Base-by-base conservation (phyloP, 2,888 invertebrate genomes). In the Halictus quadricinctus region DNA sequence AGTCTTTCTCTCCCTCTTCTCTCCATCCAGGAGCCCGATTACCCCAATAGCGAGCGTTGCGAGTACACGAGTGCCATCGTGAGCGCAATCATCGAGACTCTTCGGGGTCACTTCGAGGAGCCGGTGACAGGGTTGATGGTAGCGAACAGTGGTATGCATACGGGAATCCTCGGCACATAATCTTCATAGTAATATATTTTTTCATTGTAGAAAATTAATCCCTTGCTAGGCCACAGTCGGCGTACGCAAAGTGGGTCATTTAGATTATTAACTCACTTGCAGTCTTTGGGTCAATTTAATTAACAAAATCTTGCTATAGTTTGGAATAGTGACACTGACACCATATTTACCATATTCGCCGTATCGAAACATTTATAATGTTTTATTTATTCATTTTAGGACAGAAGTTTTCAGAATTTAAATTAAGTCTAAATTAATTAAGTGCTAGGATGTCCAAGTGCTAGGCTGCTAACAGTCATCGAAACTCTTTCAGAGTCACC, bases 51-150 rank as follows among this genome's bases (percentile, higher is more conserved):
- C 60, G 66, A 64, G 43, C n/a, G 64, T 46, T 72, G 6, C 50
- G 29, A 75, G 41, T 25, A n/a, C 60, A 76, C 72, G 73, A 85
- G 85, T 77, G 29, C 36, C 78, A 73, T 50, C 76, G 66, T 76
- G 78, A 43, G 13, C 36, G 29, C 74, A 60, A 83, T 85, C 82
- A 43, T 12, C 43, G 15, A 54, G 46, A 64, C 54, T 66, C 58
- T 64, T 80, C 36, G 21, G 76, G 86, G 85, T 86, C 85, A 85
- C 73, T 86, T 76, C 36, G 64, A 21, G 72, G n/a, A 41, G 25
- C 48, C 69, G 7, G 18, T 2, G 64, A 66, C 66, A 66, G 66
- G 66, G 18, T 29, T 66, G 66, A 66, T 66, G 36, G 18, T 36
- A 36, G 66, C 15, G 29, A 18, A 15, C 36, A 54, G 54, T 66